Evolutionary conservation across 2,797 vertebrate species (phyloP).

Genomic region (Poecilia wingei): DNA sequence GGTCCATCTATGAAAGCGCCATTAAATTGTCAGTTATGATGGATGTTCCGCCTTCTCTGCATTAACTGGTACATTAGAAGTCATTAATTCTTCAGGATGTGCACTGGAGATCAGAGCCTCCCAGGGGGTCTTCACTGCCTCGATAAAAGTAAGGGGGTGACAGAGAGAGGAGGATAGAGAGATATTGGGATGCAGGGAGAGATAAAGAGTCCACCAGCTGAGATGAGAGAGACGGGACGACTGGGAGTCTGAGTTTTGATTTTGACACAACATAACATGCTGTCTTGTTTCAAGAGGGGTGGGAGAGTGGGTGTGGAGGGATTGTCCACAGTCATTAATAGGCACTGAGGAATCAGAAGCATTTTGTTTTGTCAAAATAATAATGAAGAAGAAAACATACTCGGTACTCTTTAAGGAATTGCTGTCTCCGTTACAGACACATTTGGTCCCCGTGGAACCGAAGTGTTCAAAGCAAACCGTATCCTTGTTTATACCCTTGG

Average conservation of each 20-base stretch:
- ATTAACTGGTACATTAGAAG: conserved; percentile 87
- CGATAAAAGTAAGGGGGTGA: conserved; percentile 52
- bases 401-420: conserved; percentile 36
- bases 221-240: conserved; percentile 14
- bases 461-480: background rate
- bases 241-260: conserved; percentile 40
- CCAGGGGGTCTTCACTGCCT: conserved; percentile 73
- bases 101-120: conserved; percentile 81
- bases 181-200: conserved; percentile 35
- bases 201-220: conserved; percentile 51
- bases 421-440: conserved; percentile 9
- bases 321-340: conserved; percentile 27
- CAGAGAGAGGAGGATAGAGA: conserved; percentile 10
- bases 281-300: conserved; percentile 39
- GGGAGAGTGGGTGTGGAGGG: conserved; percentile 18
- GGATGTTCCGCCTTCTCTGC: conserved; percentile 83
- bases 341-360: conserved; percentile 23
- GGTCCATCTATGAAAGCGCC: conserved; percentile 80
- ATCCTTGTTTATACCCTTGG: background rate
- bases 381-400: conserved; percentile 32
- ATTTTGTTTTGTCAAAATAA: conserved; percentile 38
- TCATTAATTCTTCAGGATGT: conserved; percentile 87
- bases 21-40: conserved; percentile 87
- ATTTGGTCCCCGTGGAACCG: conserved; percentile 3
- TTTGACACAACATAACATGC: conserved; percentile 28